These are phyloP conservation scores for Noctua janthe DNA, from an alignment of 2,888 invertebrate species.

Conservation along the genomic window DNA sequence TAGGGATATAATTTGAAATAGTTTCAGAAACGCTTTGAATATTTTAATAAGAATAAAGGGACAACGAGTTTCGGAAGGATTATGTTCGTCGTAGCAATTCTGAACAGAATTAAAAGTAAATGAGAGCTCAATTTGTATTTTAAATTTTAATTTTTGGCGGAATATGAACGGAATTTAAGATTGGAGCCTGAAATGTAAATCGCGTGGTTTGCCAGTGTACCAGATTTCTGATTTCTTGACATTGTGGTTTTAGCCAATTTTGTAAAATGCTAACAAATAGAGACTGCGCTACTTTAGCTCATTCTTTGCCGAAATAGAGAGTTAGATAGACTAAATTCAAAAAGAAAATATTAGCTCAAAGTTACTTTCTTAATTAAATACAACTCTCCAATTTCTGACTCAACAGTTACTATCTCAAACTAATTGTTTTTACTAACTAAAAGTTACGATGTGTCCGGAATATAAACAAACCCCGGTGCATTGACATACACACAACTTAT, in stretches of 20 bases:
- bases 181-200: constrained; percentile 17
- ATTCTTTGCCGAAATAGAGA: not conserved
- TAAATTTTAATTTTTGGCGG: constrained; percentile 22
- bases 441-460: constrained; percentile 48
- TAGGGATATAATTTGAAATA: constrained; percentile 58
- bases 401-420: constrained; percentile 51
- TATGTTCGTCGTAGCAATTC: constrained; percentile 43
- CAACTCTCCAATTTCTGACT: constrained; percentile 4
- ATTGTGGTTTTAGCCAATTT: not conserved
- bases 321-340: not conserved
- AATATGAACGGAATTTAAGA: not conserved
- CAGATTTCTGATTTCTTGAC: constrained; percentile 9
- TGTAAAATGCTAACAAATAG: not conserved
- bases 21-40: constrained; percentile 53
- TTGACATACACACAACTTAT: constrained; percentile 63
- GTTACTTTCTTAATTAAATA: constrained; percentile 7
- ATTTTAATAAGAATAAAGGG: constrained; percentile 55
- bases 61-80: constrained; percentile 43
- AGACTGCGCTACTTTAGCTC: not conserved
- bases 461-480: constrained; percentile 64
- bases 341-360: not conserved
- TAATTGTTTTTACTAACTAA: constrained; percentile 57
- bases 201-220: not conserved
- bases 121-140: constrained; percentile 30
- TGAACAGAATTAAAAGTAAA: constrained; percentile 44